These are phyloP conservation scores for Sylvia atricapilla DNA, from an alignment of 2,113 vertebrate genomes.

Conservation along the genomic window DNA sequence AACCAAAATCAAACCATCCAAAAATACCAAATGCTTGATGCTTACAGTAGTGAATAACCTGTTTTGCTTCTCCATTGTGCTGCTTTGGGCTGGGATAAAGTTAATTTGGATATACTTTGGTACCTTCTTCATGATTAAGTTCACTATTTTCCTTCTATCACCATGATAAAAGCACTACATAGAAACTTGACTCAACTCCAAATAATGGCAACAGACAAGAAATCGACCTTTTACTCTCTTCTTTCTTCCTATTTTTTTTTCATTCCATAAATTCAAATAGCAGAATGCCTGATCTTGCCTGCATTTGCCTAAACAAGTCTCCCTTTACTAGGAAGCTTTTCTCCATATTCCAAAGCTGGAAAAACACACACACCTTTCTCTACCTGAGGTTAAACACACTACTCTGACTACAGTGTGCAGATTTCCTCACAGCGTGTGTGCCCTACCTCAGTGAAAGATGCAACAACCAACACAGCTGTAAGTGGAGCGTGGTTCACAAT, in stretches of 20 bases:
- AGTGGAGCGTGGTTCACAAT: not conserved
- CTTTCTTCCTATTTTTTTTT: not conserved
- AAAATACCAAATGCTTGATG: not conserved
- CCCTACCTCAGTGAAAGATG: not conserved
- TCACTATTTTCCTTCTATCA: not conserved
- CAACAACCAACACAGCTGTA: not conserved
- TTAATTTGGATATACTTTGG: not conserved
- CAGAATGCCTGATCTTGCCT: not conserved
- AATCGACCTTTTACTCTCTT: not conserved
- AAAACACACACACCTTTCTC: not conserved
- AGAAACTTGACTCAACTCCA: not conserved
- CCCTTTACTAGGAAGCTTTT: not conserved
- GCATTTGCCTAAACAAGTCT: not conserved
- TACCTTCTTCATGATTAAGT: not conserved
- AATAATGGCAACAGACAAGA: not conserved
- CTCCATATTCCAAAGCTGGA: not conserved
- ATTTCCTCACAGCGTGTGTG: not conserved
- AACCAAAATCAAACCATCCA: not conserved
- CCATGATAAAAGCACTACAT: not conserved
- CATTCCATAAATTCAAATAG: not conserved
- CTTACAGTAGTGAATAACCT: not conserved
- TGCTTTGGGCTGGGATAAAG: not conserved
- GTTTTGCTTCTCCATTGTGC: not conserved
- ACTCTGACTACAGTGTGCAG: rapidly evolving
- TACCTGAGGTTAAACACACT: not conserved